Evolutionary conservation across 2,113 vertebrate genomes (phyloP).

Genomic region (Catharus bicknelli): DNA sequence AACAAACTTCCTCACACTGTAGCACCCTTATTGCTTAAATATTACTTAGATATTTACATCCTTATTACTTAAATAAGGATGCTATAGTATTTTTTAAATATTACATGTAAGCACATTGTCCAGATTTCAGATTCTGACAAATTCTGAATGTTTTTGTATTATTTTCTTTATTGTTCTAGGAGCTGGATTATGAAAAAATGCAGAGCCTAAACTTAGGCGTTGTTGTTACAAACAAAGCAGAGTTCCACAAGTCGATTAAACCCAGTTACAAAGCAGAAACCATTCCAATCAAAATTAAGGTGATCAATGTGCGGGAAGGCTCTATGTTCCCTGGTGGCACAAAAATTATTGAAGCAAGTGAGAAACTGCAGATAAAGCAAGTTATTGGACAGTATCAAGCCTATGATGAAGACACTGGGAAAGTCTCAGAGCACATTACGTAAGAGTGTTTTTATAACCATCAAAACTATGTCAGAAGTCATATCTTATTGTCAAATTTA

Average conservation of each 20-base stretch:
- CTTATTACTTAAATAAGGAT: not conserved
- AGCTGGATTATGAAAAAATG: conserved; percentile 76
- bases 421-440: conserved; percentile 44
- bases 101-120: not conserved
- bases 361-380: conserved; percentile 29
- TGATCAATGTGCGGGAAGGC: conserved; percentile 76
- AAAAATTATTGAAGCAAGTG: conserved; percentile 45
- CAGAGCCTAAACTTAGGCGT: conserved; percentile 66
- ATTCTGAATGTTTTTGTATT: not conserved
- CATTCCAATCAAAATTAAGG: conserved; percentile 75
- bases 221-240: conserved; percentile 78
- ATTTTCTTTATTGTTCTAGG: conserved; percentile 44
- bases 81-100: not conserved
- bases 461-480: not conserved
- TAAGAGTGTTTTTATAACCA: conserved; percentile 51
- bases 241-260: conserved; percentile 77
- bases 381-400: conserved; percentile 76
- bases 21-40: not conserved
- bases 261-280: conserved; percentile 43
- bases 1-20: not conserved
- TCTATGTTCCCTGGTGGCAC: conserved; percentile 62
- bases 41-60: not conserved
- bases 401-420: conserved; percentile 73
- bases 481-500: not conserved
- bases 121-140: not conserved